Evolutionary conservation across 2,888 invertebrate species (phyloP), one percentile per base, ranked within the genome.

Genomic region (Microchrysa polita): DNA sequence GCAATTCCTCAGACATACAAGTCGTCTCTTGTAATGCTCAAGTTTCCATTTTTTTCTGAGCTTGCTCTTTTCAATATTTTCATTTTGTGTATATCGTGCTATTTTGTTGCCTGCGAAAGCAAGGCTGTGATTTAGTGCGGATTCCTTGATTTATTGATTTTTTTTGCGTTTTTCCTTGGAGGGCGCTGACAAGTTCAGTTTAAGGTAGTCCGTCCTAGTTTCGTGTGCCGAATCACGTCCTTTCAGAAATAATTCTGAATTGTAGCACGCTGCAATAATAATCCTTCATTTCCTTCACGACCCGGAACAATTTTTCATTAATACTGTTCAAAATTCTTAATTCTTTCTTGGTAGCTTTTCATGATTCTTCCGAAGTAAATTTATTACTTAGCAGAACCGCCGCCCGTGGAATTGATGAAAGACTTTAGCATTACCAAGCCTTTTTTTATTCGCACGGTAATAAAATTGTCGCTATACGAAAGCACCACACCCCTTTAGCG

Each of bases 1-100:
- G 69, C 69, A 69, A 69, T 69, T 69, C 57, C 69, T 69, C 42
- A 42, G 55, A 55, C 67, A 55, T 42, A 65, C 20, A n/a, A n/a
- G 16, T 40, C 18, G n/a, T n/a, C 7, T 34, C 27, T 34, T 61
- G 53, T 55, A 55, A 69, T 69, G 34, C 57, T 40, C 23, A 69
- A 69, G 69, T 69, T 57, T n/a, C 69, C 20, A 42, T 69, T 55
- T 40, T 67, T n/a, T n/a, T n/a, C n/a, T n/a, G 4, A 34, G 27
- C 27, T 34, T 7, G 27, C 27, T 67, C 67, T 2, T 67, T 65
- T 65, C 65, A 44, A 67, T 55, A 52, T 67, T 55, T 42, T 40
- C 42, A 40, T 69, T 55, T 40, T 55, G 55, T 34, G 27, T 7
- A 34, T 34, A 34, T 34, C 7, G 18, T 34, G 20, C 55, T n/a